Evolutionary conservation across 2,888 invertebrate genomes (phyloP).

Genomic region (Sminthurinus aureus): DNA sequence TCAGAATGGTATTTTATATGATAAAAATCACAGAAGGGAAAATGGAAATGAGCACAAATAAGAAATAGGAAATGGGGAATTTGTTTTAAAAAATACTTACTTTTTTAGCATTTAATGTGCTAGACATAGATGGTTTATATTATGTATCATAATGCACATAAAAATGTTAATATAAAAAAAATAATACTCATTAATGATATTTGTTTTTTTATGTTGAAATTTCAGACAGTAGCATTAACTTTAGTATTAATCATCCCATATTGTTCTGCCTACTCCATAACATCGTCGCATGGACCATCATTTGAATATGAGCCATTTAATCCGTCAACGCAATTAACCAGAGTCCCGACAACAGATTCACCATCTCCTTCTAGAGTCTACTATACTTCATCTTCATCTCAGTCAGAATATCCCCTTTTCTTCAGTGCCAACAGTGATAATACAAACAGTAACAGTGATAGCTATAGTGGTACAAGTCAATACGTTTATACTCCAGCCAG

Average conservation of each 20-base stretch:
- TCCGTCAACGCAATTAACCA: background rate
- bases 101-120: too few species aligned
- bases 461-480: background rate
- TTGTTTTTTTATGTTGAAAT: background rate
- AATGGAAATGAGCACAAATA: too few species aligned
- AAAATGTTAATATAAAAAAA: too few species aligned
- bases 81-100: too few species aligned
- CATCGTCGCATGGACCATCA: constrained; percentile 26
- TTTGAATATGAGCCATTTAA: constrained; percentile 22
- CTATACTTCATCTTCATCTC: background rate
- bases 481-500: too few species aligned
- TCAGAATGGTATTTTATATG: too few species aligned
- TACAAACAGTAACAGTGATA: background rate
- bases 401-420: background rate
- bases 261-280: constrained; percentile 27
- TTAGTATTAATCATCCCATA: background rate
- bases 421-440: background rate
- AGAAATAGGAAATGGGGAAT: too few species aligned
- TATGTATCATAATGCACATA: too few species aligned
- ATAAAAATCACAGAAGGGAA: too few species aligned
- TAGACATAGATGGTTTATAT: too few species aligned
- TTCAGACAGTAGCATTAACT: constrained; percentile 13
- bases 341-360: background rate
- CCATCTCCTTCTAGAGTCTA: background rate
- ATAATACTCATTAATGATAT: background rate